A percentile compares a stretch with the other conserved stretches of the same genome.
phyloP scores from a whole-genome alignment of 2,113 vertebrate species.

The Sigmodon hispidus region DNA sequence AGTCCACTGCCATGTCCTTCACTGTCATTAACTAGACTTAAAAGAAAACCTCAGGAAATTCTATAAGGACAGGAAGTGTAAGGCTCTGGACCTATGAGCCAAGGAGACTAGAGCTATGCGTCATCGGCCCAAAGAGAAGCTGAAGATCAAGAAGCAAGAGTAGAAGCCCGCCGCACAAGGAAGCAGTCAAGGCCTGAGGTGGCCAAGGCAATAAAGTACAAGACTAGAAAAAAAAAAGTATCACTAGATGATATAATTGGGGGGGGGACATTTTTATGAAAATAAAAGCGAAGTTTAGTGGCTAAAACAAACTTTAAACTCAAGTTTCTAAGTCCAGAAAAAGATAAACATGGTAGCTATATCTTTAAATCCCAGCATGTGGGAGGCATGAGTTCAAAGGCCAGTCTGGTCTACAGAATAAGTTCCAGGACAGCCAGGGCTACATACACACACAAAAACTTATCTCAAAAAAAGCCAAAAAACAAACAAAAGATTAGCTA shows the following conservation, averaged over 20 bases:
- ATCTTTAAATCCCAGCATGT: neutral
- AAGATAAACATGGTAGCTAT: neutral
- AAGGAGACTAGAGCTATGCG: neutral
- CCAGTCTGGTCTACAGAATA: neutral
- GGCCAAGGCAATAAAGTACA: neutral
- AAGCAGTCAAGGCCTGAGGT: neutral
- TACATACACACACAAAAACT: neutral
- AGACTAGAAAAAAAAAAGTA: neutral
- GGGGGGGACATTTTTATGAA: neutral
- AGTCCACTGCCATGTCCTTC: neutral
- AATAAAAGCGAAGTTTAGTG: constrained; percentile 22
- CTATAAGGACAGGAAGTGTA: neutral
- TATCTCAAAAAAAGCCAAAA: neutral
- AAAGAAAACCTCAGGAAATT: neutral
- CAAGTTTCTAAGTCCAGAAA: constrained; percentile 17
- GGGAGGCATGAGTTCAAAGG: neutral
- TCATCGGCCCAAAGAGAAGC: neutral
- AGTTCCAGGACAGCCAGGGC: neutral
- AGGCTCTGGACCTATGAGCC: neutral
- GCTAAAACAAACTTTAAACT: neutral
- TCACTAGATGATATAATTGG: neutral
- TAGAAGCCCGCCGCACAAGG: neutral
- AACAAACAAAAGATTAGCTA: neutral
- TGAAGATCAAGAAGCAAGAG: neutral
- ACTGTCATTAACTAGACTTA: neutral